Base-by-base conservation (phyloP, 2,113 vertebrate genomes). In the Cyanoderma ruficeps region DNA sequence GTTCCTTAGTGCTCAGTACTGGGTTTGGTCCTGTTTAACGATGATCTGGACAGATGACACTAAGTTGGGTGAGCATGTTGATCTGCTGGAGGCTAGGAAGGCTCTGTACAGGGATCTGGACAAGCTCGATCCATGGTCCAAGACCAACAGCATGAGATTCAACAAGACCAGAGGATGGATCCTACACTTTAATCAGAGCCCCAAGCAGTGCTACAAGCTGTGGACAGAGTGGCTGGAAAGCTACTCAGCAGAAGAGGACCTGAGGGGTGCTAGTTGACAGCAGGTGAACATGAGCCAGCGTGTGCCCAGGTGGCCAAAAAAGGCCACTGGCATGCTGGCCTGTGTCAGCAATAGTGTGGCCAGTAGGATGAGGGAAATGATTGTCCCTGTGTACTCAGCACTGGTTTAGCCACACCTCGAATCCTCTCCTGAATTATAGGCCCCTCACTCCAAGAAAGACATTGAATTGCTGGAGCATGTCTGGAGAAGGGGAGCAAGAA, bases 121-220 rank as follows among this genome's bases (percentile, higher is more conserved):
- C 21, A 39, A 27, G 9, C 25, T 63, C 11, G 17, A 16, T n/a
- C 0, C 0, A 5, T 28, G 30, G 18, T 8, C 33, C 1, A 1
- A 39, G 46, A 47, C 37, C 33, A 78, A 1, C 0, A 12, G 20
- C n/a, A 8, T 33, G 50, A 61, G 27, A 0, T 33, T 70, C 33
- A 57, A 0, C 4, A 39, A 67, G 18, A 41, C 42, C 1, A 13
- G 65, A 41, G 24, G n/a, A 21, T 0, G 0, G 1, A 15, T 56
- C 18, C 31, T 77, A 19, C 9, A 3, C 16, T 30, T 67, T 3
- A 6, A 22, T 39, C 55, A 37, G 18, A 59, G 14, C 19, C 10
- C 18, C 37, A 23, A 3, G 50, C 31, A 65, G 52, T 7, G 6
- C 27, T n/a, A 25, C 19, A 39, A 19, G 7, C 52, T 33, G 9